Percentiles rank a stretch among this genome's conserved stretches.
These are phyloP conservation scores for Diarsia brunnea DNA, from an alignment of 2,888 invertebrate species.

Conservation along the genomic window DNA sequence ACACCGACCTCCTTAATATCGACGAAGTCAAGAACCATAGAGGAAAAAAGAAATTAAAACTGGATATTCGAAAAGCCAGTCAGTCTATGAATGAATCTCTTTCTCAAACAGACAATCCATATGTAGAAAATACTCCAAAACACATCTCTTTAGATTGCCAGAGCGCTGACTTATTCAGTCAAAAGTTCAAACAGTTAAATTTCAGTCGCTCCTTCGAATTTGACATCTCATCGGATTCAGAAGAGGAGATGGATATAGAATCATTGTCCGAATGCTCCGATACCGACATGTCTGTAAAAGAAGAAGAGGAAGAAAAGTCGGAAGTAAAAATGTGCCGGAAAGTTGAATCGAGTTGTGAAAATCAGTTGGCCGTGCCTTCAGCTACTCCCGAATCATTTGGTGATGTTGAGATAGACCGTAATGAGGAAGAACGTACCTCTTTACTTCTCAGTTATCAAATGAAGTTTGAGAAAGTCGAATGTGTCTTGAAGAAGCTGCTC, in stretches of 20 bases:
- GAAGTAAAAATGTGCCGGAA: conserved; percentile 84
- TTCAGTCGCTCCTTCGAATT: conserved; percentile 84
- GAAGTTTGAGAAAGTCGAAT: conserved; percentile 82
- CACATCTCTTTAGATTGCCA: conserved; percentile 80
- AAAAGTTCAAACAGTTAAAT: conserved; percentile 79
- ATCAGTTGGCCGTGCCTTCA: conserved; percentile 71
- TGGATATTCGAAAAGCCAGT: conserved; percentile 83
- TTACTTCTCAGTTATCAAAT: conserved; percentile 81
- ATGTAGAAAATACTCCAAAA: conserved; percentile 85
- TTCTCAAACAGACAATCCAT: conserved; percentile 63
- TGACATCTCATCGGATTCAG: conserved; percentile 78
- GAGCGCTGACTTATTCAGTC: conserved; percentile 80
- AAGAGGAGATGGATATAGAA: conserved; percentile 80
- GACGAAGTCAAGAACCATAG: conserved; percentile 69
- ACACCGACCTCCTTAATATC: conserved; percentile 79
- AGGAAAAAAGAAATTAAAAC: conserved; percentile 78
- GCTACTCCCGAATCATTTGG: conserved; percentile 83
- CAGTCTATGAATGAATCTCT: conserved; percentile 76
- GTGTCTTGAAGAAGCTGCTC: conserved; percentile 79
- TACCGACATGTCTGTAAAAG: conserved; percentile 74
- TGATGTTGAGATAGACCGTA: conserved; percentile 83
- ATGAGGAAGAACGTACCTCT: conserved; percentile 80
- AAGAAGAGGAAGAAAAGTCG: conserved; percentile 69
- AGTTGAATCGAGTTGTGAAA: conserved; percentile 70
- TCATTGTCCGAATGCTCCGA: conserved; percentile 83